Conservation (phyloP, 1,140 invertebrate genomes). For the Stenopsyche tienmushanensis region DNA sequence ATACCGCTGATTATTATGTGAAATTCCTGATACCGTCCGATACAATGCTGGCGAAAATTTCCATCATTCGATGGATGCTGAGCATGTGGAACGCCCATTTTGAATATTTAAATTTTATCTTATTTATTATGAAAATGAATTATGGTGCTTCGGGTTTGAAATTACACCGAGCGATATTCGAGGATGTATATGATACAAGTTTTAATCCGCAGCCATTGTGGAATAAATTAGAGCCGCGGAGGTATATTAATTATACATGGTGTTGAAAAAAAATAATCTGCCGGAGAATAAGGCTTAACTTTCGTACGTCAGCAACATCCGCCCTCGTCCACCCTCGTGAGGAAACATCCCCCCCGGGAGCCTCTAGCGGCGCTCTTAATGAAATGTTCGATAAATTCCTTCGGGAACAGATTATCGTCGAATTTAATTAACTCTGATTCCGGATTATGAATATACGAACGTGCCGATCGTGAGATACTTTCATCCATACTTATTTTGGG, state of each 20-base stretch:
- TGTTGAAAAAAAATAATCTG: constrained; percentile 14
- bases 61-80: constrained; percentile 1
- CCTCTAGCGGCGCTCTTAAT: constrained; percentile 24
- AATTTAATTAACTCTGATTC: constrained; percentile 33
- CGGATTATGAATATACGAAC: constrained; percentile 28
- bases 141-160: too few relatives aligned
- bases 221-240: too few relatives aligned
- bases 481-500: too few relatives aligned
- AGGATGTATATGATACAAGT: too few relatives aligned
- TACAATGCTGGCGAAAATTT: neutral
- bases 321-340: neutral
- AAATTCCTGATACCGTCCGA: neutral
- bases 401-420: constrained; percentile 29
- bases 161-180: too few relatives aligned
- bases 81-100: too few relatives aligned
- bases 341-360: constrained; percentile 14
- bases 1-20: constrained; percentile 4
- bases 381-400: constrained; percentile 32
- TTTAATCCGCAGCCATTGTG: too few relatives aligned
- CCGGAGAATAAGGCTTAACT: constrained; percentile 1
- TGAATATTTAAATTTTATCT: too few relatives aligned
- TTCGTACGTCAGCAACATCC: constrained; percentile 25
- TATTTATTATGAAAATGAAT: too few relatives aligned
- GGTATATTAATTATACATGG: constrained; percentile 15
- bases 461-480: constrained; percentile 16